Conservation (phyloP, 2,113 vertebrate species). For the Mionectes macconnelli region DNA sequence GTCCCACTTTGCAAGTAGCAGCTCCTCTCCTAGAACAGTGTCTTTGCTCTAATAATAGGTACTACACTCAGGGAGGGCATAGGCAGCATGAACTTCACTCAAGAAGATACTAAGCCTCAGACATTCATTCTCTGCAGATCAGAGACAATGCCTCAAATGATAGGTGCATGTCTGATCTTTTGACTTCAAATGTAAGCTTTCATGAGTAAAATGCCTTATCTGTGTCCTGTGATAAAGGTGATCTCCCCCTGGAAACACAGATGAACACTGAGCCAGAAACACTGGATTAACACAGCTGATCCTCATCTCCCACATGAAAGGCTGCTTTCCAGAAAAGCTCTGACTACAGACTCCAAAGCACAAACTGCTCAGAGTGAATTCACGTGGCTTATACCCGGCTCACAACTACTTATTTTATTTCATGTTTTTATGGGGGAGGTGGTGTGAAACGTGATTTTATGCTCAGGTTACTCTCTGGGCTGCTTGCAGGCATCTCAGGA, state of each 20-base stretch:
- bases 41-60: conserved; percentile 25
- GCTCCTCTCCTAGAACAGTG: conserved; percentile 28
- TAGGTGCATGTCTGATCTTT: not conserved
- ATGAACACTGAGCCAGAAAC: not conserved
- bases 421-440: not conserved
- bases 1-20: not conserved
- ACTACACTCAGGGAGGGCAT: not conserved
- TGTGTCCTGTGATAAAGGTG: not conserved
- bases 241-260: not conserved
- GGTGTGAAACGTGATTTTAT: not conserved
- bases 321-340: not conserved
- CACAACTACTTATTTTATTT: not conserved
- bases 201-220: not conserved
- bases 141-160: not conserved
- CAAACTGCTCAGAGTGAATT: not conserved
- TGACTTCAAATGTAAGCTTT: not conserved
- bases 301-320: not conserved
- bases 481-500: not conserved
- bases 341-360: not conserved
- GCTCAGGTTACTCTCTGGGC: not conserved
- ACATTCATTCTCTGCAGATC: not conserved
- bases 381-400: not conserved
- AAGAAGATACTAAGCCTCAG: not conserved
- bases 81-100: not conserved
- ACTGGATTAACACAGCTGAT: not conserved